Percentiles rank a stretch among this genome's conserved stretches.
These are phyloP conservation scores for Ciconia boyciana DNA, from an alignment of 2,113 vertebrate species.

Conservation along the genomic window DNA sequence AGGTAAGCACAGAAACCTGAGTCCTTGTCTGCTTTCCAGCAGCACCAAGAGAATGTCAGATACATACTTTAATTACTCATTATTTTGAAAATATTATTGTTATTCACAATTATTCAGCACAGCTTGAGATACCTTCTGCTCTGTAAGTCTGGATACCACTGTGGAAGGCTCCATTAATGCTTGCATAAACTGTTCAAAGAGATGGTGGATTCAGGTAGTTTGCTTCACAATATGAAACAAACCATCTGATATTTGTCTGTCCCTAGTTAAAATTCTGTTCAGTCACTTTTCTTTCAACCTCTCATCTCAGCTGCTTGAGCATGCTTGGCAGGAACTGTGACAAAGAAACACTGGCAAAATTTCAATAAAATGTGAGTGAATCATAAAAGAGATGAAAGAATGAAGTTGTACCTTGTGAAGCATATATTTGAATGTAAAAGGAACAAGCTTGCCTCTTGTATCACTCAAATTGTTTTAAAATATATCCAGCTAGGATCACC, in stretches of 20 bases:
- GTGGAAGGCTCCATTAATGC: not conserved
- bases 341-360: conserved; percentile 28
- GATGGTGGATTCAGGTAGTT: not conserved
- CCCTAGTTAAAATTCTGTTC: conserved; percentile 36
- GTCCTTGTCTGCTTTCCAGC: not conserved
- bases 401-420: conserved; percentile 3
- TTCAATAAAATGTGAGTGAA: conserved; percentile 34
- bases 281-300: conserved; percentile 16
- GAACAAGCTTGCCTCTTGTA: not conserved
- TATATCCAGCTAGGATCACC: not conserved
- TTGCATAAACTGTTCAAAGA: not conserved
- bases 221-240: conserved; percentile 4
- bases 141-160: not conserved
- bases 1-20: not conserved
- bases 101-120: conserved; percentile 1
- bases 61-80: not conserved
- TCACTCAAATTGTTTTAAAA: conserved; percentile 35
- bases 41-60: not conserved
- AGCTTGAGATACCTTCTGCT: conserved; percentile 24
- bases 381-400: conserved; percentile 17
- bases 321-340: conserved; percentile 7
- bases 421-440: conserved; percentile 19
- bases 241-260: not conserved
- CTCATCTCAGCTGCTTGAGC: conserved; percentile 22
- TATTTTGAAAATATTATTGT: not conserved